phyloP scores from a whole-genome alignment of 1,140 invertebrate genomes.

The Ridgeia piscesae region DNA sequence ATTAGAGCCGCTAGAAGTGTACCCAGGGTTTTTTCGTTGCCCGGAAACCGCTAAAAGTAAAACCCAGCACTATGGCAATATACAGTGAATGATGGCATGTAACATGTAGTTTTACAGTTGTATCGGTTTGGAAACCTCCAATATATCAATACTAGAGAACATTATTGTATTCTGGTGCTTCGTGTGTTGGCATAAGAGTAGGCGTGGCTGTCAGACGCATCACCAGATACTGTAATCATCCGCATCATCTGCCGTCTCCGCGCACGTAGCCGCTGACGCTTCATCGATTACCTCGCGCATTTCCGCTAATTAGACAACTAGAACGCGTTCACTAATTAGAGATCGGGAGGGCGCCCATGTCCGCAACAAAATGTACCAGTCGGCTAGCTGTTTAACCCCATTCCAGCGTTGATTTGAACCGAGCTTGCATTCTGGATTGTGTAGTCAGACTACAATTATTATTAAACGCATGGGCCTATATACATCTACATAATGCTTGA shows the following conservation, averaged over 20 bases:
- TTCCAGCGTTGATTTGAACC: not conserved
- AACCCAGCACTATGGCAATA: no score
- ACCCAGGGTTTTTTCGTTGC: no score
- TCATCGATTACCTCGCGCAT: not conserved
- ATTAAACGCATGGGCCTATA: no score
- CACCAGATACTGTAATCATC: not conserved
- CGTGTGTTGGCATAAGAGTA: not conserved
- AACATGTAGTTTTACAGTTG: no score
- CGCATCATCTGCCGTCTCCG: not conserved
- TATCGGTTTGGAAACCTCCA: no score
- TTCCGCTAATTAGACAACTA: not conserved
- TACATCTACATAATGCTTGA: no score
- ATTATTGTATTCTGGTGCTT: not conserved
- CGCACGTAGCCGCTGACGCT: not conserved
- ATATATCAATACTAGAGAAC: not conserved
- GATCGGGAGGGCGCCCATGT: not conserved
- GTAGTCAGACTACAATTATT: no score
- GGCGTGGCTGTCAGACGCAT: not conserved
- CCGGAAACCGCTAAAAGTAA: no score
- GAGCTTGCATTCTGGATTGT: not conserved
- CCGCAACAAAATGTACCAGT: not conserved
- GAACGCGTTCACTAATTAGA: not conserved
- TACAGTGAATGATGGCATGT: no score
- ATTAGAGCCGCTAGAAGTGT: no score
- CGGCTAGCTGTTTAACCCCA: not conserved